phyloP scores from a whole-genome alignment of 2,113 vertebrate genomes.

The Embiotoca jacksoni region DNA sequence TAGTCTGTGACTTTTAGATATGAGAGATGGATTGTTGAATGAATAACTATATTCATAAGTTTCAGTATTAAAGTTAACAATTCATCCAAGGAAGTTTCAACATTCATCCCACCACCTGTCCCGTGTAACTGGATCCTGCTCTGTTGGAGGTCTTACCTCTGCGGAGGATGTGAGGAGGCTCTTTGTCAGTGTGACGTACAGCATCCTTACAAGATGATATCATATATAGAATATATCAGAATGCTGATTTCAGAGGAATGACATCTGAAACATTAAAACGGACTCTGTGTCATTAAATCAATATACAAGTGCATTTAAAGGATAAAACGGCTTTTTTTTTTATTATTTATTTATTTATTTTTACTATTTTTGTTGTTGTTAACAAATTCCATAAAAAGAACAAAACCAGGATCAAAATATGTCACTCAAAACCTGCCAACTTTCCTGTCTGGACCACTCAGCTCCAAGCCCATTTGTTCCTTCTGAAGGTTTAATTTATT shows the following conservation, averaged over 20 bases:
- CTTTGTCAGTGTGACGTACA: conserved; percentile 42
- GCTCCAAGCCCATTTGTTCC: background rate
- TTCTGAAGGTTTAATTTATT: background rate
- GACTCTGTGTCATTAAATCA: background rate
- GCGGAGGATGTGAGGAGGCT: conserved; percentile 16
- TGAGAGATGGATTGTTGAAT: conserved; percentile 91
- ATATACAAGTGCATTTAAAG: background rate
- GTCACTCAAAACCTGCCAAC: no score
- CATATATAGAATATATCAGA: background rate
- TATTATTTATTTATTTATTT: no score
- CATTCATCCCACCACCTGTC: conserved; percentile 64
- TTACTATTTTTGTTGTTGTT: background rate
- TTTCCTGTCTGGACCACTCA: background rate
- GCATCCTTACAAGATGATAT: background rate
- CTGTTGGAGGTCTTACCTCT: conserved; percentile 40
- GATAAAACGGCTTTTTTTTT: no score
- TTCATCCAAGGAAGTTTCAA: conserved; percentile 80
- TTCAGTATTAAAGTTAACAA: conserved; percentile 88
- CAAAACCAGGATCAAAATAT: no score
- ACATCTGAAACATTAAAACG: background rate
- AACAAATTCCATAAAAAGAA: no score
- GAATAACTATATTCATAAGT: conserved; percentile 88
- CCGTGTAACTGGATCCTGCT: conserved; percentile 42
- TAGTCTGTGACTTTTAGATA: conserved; percentile 93
- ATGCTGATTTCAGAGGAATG: background rate